Evolutionary conservation across 2,113 vertebrate genomes (phyloP).

Genomic region (Calyptomena viridis): DNA sequence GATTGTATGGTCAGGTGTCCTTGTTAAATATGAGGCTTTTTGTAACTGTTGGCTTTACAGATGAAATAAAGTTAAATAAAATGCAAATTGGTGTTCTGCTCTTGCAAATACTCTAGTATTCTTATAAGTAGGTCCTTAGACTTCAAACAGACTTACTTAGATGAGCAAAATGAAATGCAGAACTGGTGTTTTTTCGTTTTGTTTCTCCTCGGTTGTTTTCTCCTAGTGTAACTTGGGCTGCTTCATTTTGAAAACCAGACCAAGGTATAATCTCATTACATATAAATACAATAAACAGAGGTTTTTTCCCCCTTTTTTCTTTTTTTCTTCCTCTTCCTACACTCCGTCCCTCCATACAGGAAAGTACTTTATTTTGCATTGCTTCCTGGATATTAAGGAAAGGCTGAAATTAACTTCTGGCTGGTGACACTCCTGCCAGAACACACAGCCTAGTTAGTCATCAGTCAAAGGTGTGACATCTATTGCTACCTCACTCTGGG

Average conservation of each 20-base stretch:
- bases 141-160: background rate
- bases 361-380: background rate
- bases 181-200: background rate
- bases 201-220: background rate
- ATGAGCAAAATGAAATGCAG: background rate
- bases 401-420: background rate
- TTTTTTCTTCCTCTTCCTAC: too few species aligned
- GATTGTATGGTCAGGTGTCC: background rate
- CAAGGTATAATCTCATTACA: background rate
- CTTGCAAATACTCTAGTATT: background rate
- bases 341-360: too few species aligned
- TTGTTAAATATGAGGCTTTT: background rate
- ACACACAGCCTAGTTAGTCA: background rate
- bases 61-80: background rate
- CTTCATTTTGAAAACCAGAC: background rate
- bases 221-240: background rate
- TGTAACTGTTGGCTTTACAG: background rate
- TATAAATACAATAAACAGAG: background rate
- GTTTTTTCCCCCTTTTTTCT: fast-evolving
- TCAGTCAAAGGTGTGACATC: background rate
- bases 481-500: background rate
- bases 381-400: background rate
- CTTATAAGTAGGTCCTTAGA: background rate
- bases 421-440: background rate
- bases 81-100: background rate